Base-by-base conservation (phyloP, 2,888 invertebrate genomes). In the Auanema freiburgensis region DNA sequence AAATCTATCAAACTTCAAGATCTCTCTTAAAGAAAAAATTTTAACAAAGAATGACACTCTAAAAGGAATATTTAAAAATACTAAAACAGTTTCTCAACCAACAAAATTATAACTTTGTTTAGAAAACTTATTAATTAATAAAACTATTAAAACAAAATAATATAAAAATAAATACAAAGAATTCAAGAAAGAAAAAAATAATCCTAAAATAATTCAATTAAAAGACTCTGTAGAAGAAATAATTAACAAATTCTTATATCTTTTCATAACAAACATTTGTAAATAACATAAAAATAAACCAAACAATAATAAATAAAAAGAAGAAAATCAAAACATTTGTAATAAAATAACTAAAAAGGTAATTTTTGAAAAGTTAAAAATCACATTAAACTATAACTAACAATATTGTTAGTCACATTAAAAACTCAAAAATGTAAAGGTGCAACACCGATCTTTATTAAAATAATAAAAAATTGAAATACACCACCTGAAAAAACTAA, bases 311-410 rank as follows among this genome's bases (percentile, higher is more conserved):
- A 71, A 57, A 63, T 71, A 66, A 56, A 58, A n/a, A 59, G 59
- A 51, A 16, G 51, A 63, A 25, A 64, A 60, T 42, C 60, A 66
- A 66, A 71, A 69, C 53, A 71, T 57, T 16, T 70, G 64, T 58
- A 72, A 69, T 44, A 72, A 67, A 65, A 75, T 72, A 41, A 90
- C 90, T 4, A 90, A 90, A 87, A 91, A 76, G 91, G 85, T 88
- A 74, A 70, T 49, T 72, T 72, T 59, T 72, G 72, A 70, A 72
- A 72, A 33, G 72, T 72, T 72, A 72, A 73, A 69, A 73, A 72
- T 53, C 72, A 72, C 46, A 72, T 65, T 46, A 71, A 65, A 50
- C 57, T 50, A 67, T 58, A 71, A 63, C 60, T 63, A 66, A 59
- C 62, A 64, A 71, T 51, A 69, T 65, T 67, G 64, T 66, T 68